These are phyloP conservation scores for Metallyticus violacea DNA, from an alignment of 2,888 invertebrate genomes.

Conservation along the genomic window DNA sequence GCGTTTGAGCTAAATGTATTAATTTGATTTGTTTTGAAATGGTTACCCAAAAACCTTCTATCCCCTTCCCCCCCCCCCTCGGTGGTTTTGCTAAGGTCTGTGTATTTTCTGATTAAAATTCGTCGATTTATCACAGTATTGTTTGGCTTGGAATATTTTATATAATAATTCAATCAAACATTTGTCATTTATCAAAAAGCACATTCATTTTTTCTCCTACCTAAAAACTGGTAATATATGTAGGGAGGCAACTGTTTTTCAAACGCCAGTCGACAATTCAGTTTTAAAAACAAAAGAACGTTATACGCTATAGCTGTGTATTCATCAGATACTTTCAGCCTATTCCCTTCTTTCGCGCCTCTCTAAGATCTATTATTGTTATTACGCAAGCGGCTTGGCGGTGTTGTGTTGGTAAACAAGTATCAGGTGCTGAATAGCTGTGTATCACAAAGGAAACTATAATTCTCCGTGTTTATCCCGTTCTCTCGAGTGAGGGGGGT, in stretches of 20 bases:
- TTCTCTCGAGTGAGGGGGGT: neutral
- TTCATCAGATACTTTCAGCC: neutral
- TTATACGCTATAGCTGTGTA: neutral
- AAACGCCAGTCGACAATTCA: neutral
- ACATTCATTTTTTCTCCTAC: too few relatives aligned
- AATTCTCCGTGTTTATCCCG: neutral
- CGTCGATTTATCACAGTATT: too few relatives aligned
- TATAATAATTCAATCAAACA: too few relatives aligned
- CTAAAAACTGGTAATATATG: too few relatives aligned
- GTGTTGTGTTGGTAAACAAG: slow-evolving; percentile 1
- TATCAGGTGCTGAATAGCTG: neutral
- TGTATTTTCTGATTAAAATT: too few relatives aligned
- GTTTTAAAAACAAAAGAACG: neutral
- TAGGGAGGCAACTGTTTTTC: neutral
- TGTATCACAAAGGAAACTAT: neutral
- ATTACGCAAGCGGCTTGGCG: neutral
- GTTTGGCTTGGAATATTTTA: too few relatives aligned
- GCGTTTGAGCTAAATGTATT: too few relatives aligned
- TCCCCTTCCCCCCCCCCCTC: too few relatives aligned
- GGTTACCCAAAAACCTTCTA: too few relatives aligned
- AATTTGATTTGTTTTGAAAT: too few relatives aligned
- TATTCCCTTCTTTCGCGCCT: neutral
- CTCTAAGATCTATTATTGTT: neutral
- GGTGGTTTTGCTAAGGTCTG: too few relatives aligned
- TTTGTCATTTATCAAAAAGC: too few relatives aligned